Conservation (phyloP, 2,113 vertebrate genomes). For the Aleadryas rufinucha region DNA sequence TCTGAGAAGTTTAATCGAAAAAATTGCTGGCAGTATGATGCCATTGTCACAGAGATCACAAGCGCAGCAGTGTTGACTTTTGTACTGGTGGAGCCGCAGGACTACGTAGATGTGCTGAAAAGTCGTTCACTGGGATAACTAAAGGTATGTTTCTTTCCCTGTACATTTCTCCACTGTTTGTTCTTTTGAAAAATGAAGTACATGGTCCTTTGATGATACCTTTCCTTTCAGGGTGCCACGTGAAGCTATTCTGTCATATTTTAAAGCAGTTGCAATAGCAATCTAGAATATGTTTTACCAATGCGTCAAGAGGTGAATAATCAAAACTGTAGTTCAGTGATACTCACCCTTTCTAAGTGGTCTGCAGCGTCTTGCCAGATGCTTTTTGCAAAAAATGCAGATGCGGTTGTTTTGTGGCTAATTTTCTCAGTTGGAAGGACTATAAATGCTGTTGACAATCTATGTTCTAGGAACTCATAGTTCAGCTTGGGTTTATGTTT, state of each 20-base stretch:
- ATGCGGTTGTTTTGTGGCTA: neutral
- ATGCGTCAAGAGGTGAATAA: neutral
- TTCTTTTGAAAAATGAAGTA: conserved; percentile 13
- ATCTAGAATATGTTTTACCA: neutral
- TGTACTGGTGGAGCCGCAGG: conserved; percentile 61
- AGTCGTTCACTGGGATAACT: conserved; percentile 41
- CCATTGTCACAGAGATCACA: conserved; percentile 73
- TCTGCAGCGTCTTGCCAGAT: neutral
- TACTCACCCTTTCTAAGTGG: neutral
- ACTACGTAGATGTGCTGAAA: conserved; percentile 52
- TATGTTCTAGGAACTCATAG: neutral
- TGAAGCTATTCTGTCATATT: conserved; percentile 9
- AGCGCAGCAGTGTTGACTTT: conserved; percentile 56
- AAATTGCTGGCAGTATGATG: conserved; percentile 68
- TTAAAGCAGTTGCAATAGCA: neutral
- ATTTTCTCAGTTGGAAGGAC: neutral
- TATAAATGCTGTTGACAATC: neutral
- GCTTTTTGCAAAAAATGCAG: neutral
- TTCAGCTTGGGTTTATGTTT: neutral
- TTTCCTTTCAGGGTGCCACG: conserved; percentile 5
- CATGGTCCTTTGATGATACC: neutral
- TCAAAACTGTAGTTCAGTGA: neutral
- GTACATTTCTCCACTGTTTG: neutral
- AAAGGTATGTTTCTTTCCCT: conserved; percentile 70
- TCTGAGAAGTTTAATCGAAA: conserved; percentile 79